Evolutionary conservation across 2,888 invertebrate genomes (phyloP), one percentile per base, ranked within the genome.

Genomic region (Euphydryas editha): DNA sequence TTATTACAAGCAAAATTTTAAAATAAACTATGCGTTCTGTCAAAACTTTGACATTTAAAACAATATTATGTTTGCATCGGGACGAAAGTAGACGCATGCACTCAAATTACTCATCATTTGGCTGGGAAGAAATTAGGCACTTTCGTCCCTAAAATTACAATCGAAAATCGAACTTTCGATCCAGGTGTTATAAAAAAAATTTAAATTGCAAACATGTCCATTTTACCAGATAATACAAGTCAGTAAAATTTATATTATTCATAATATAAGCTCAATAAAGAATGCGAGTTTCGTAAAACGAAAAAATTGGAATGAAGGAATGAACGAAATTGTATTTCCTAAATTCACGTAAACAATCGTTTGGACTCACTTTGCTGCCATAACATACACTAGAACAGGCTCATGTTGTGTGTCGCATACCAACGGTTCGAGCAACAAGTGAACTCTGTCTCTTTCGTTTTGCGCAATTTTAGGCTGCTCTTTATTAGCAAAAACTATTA

Each of bases 391-490:
- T 65, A 72, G 73, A 73, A 73, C 75, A 74, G 76, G 75, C 75
- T 75, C 71, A 73, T 74, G 73, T 63, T 82, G 84, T 80, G 84
- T 77, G 77, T 76, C 75, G 84, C 82, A 83, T 84, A 78, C 79
- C 79, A 79, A 76, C 72, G 77, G 75, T 76, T 69, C 68, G 72
- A 78, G 86, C 86, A 86, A 86, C 86, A 86, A 86, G 87, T 86
- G 81, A 81, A 68, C 72, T 75, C 76, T 81, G 80, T 79, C 76
- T 77, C 78, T 75, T 68, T 62, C 65, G 44, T 51, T 60, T 47
- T 57, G 39, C 49, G 20, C 55, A 42, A 65, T 60, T 64, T 64
- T 20, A 59, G 54, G 59, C 51, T 60, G 51, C 51, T 57, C 66
- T 60, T 51, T 60, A 24, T 58, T 47, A 55, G 42, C 36, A 62